Evolutionary conservation across 92 coral and sea anemone species (phyloP).

Genomic region (Chrysogorgia sp.): DNA sequence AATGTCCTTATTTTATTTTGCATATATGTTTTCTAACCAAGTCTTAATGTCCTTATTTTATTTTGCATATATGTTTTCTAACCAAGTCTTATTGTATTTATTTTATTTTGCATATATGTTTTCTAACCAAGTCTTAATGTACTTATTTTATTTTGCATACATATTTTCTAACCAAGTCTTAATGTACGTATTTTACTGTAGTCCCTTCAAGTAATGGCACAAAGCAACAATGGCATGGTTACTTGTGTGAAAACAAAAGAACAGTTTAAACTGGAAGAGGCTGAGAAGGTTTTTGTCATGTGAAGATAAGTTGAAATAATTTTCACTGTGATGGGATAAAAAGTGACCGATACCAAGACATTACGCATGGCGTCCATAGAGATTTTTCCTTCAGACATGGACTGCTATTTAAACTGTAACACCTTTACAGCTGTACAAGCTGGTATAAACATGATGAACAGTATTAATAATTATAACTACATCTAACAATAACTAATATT

Average conservation of each 20-base stretch:
- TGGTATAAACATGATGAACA: too few species aligned
- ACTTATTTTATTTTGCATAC: too few species aligned
- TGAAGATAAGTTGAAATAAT: constrained; percentile 26
- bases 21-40: too few species aligned
- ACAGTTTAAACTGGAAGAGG: constrained; percentile 81
- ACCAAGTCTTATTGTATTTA: too few species aligned
- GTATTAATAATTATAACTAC: too few species aligned
- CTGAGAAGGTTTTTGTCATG: constrained; percentile 97
- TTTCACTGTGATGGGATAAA: background rate
- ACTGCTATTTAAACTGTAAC: background rate
- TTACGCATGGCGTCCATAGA: too few species aligned
- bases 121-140: too few species aligned
- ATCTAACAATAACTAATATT: too few species aligned
- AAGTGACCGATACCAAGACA: background rate
- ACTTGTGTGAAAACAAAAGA: constrained; percentile 89
- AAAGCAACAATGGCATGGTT: constrained; percentile 78
- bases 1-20: too few species aligned
- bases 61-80: too few species aligned
- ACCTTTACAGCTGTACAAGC: background rate
- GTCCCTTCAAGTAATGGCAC: constrained; percentile 93
- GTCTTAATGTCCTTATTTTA: too few species aligned
- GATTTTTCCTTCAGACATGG: background rate
- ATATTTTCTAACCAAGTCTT: background rate
- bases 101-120: too few species aligned
- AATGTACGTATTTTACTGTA: constrained; percentile 45